These are phyloP conservation scores for Rosalia funebris DNA, from an alignment of 2,888 invertebrate species.

Conservation along the genomic window DNA sequence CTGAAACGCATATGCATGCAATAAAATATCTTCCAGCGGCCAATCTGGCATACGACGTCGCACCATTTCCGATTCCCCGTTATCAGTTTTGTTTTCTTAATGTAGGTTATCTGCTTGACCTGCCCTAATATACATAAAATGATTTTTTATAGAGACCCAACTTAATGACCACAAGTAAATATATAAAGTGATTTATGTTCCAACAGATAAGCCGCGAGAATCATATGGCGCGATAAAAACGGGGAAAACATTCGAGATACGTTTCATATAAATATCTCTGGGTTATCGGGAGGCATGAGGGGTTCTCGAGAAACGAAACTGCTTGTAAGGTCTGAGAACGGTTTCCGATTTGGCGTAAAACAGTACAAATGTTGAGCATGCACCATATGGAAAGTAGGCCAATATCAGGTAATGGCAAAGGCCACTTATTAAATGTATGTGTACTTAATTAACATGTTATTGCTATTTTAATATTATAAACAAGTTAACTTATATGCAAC, in stretches of 20 bases:
- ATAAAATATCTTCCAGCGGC: too few relatives aligned
- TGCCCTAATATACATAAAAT: conserved; percentile 26
- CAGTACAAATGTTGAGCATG: too few relatives aligned
- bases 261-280: conserved; percentile 20
- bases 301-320: too few relatives aligned
- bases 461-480: too few relatives aligned
- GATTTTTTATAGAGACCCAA: conserved; percentile 18
- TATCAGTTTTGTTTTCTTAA: conserved; percentile 27
- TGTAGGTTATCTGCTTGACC: conserved; percentile 29
- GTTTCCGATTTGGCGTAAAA: too few relatives aligned
- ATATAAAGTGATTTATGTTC: conserved; percentile 18
- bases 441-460: too few relatives aligned
- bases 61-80: neutral
- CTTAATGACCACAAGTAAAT: conserved; percentile 18
- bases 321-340: too few relatives aligned
- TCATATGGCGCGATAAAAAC: conserved; percentile 11
- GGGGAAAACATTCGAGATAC: conserved; percentile 18
- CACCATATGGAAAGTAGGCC: too few relatives aligned
- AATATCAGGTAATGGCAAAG: too few relatives aligned
- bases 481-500: too few relatives aligned
- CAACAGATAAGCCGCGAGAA: conserved; percentile 9
- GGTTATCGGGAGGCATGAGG: conserved; percentile 18
- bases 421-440: too few relatives aligned
- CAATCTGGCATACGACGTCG: neutral
- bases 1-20: too few relatives aligned